Evolutionary conservation across 2,888 invertebrate genomes (phyloP), one percentile per base, ranked within the genome.

Genomic region (Euclidia mi): DNA sequence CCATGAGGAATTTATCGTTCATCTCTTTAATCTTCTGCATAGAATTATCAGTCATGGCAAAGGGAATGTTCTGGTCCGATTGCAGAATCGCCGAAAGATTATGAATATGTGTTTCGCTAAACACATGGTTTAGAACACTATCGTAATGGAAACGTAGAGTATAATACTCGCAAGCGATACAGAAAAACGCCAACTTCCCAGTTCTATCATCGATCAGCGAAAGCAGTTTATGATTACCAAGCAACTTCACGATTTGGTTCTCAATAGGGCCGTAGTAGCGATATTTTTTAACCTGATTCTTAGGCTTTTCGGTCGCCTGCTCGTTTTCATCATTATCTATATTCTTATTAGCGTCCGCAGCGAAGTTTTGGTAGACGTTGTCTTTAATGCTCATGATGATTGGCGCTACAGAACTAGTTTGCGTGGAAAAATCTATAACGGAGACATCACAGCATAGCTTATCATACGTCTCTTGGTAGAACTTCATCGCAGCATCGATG

Each of bases 361-460:
- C 80, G 55, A 94, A 94, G 49, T 94, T 94, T 56, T 94, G 94
- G 53, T 94, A 94, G 0, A 94, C 94, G 37, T 94, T 94, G 56
- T 94, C 94, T 20, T 93, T 91, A 25, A 94, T 94, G 50, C 94
- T 94, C 94, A 94, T 94, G 1, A 94, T 94, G 0, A 94, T 94
- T 0, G 94, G 94, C 3, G 94, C 94, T 0, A 94, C 94, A 0
- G 94, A 87, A 48, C 90, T 88, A 0, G 92, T 89, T 49, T 90
- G 89, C 0, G 85, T 68, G 0, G 90, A 83, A 62, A 94, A 94
- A 45, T 94, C 94, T 0, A 91, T 84, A 11, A 47, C 40, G 0
- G 79, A 59, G 0, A 92, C 84, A 14, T 91, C 90, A n/a, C 78
- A 76, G 29, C 85, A 89, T 0, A 94, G 71, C 25, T 89, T 91